phyloP scores from a whole-genome alignment of 2,797 vertebrate genomes.

The Tympanoctomys barrerae region DNA sequence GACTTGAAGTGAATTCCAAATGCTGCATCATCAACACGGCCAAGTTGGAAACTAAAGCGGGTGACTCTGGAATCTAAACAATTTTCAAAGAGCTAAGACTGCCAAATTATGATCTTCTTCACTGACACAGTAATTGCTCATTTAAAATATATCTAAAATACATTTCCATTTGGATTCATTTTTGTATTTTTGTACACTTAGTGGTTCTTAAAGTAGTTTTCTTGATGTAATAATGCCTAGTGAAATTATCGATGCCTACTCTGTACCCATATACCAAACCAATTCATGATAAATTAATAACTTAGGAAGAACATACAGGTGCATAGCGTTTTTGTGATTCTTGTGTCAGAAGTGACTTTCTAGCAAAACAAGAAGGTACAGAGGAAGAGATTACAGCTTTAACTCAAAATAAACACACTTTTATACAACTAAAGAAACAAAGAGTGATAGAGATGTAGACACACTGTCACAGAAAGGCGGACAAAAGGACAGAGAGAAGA shows the following conservation, averaged over 20 bases:
- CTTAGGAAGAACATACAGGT: not conserved
- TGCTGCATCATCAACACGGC: not conserved
- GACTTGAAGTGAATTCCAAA: not conserved
- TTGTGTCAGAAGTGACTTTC: not conserved
- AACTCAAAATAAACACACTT: not conserved
- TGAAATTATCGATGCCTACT: constrained; percentile 2
- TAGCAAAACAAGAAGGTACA: not conserved
- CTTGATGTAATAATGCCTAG: not conserved
- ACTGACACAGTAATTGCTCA: not conserved
- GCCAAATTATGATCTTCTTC: not conserved
- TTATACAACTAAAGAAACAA: not conserved
- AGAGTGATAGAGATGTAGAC: not conserved
- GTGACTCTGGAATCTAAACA: not conserved
- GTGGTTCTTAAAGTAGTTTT: constrained; percentile 44
- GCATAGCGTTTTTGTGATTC: constrained; percentile 3
- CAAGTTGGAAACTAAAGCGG: not conserved
- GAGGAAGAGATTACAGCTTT: constrained; percentile 41
- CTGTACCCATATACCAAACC: not conserved
- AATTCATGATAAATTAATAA: not conserved
- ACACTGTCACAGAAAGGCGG: not conserved
- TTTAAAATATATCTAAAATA: not conserved
- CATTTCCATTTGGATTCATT: not conserved
- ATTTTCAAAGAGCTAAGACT: not conserved
- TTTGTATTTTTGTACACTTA: not conserved
- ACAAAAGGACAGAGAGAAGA: not conserved